Evolutionary conservation across 2,797 vertebrate genomes (phyloP).

Genomic region (Rhabdomys pumilio): DNA sequence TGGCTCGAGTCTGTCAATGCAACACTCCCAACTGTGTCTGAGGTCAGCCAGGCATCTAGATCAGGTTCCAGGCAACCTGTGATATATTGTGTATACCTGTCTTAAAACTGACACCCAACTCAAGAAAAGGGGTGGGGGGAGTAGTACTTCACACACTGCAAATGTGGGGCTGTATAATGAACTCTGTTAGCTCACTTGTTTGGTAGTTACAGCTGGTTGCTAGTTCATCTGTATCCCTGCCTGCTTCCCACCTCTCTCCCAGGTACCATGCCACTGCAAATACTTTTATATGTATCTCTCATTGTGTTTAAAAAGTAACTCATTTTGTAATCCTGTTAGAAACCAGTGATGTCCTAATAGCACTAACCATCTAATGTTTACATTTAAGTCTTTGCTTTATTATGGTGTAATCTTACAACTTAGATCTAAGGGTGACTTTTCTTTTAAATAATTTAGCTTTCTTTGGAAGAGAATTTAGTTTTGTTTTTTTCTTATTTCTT

Average conservation of each 20-base stretch:
- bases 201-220: not conserved
- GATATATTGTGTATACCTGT: not conserved
- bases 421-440: not conserved
- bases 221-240: not conserved
- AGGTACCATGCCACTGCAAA: not conserved
- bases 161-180: not conserved
- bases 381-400: slow-evolving; percentile 33
- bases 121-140: not conserved
- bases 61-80: not conserved
- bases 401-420: slow-evolving; percentile 33
- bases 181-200: not conserved
- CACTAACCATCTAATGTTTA: slow-evolving; percentile 27
- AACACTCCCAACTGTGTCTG: not conserved
- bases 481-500: not conserved
- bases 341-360: slow-evolving; percentile 8
- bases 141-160: not conserved
- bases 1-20: not conserved
- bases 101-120: too few species aligned
- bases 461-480: not conserved
- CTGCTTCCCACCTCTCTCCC: not conserved
- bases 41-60: not conserved
- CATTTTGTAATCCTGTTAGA: slow-evolving; percentile 23
- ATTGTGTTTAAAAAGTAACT: not conserved
- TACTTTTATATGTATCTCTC: slow-evolving; percentile 19
- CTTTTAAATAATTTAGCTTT: slow-evolving; percentile 53